Percentiles rank a stretch among this genome's conserved stretches.
Conservation (phyloP, 2,888 invertebrate species). For the Lepas anatifera region DNA sequence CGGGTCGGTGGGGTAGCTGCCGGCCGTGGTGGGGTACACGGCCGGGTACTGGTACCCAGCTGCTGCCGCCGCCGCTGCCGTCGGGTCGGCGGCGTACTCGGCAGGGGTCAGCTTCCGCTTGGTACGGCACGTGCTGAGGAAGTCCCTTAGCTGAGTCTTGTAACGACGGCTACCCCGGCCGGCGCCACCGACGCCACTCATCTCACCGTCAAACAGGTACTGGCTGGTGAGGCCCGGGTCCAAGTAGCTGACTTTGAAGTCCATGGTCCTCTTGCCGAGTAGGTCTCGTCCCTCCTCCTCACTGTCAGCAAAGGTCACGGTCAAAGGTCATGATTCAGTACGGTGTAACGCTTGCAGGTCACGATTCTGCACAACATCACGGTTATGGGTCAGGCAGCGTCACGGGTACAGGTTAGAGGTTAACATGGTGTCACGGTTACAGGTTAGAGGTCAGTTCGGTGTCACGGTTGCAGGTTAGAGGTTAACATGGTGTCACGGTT, state of each 20-base stretch:
- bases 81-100: conserved; percentile 25
- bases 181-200: conserved; percentile 28
- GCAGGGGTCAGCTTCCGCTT: conserved; percentile 45
- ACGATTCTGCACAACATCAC: no score
- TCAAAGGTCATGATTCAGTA: no score
- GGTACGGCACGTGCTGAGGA: conserved; percentile 78
- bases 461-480: no score
- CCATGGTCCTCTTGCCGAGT: conserved; percentile 94
- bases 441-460: no score
- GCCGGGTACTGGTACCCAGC: conserved; percentile 25
- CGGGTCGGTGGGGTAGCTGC: conserved; percentile 37
- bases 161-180: conserved; percentile 52
- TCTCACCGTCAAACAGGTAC: conserved; percentile 74
- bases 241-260: conserved; percentile 95
- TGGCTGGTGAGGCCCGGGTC: conserved; percentile 84
- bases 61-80: conserved; percentile 22
- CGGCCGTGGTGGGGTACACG: conserved; percentile 25
- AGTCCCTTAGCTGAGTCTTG: conserved; percentile 85
- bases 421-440: no score
- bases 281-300: conserved; percentile 98
- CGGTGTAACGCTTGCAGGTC: no score
- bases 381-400: no score
- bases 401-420: no score
- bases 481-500: no score
- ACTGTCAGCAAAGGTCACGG: conserved; percentile 52